Evolutionary conservation across 2,888 invertebrate genomes (phyloP).

Genomic region (Lasioglossum zephyrum): DNA sequence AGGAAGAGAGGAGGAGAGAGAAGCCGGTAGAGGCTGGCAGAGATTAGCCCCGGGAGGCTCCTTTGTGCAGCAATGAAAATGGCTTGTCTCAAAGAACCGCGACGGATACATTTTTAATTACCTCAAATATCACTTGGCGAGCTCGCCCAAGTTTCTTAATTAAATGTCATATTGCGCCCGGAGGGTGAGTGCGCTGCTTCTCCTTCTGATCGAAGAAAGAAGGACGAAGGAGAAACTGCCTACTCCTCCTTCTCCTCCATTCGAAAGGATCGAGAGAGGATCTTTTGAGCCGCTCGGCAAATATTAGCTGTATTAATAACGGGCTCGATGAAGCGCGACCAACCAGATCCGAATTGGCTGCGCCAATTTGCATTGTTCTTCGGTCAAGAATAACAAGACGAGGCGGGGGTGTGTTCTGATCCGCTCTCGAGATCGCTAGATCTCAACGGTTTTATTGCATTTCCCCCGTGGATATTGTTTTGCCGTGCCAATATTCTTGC

Average conservation of each 20-base stretch:
- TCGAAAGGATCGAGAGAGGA: slow-evolving; percentile 21
- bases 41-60: slow-evolving; percentile 80
- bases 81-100: slow-evolving; percentile 82
- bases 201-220: background rate
- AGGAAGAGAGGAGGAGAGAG: slow-evolving; percentile 55
- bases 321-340: slow-evolving; percentile 51
- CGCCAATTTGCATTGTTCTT: slow-evolving; percentile 58
- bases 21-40: slow-evolving; percentile 45
- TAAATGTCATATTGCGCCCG: slow-evolving; percentile 82
- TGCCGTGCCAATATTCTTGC: background rate
- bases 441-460: background rate
- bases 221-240: background rate
- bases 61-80: slow-evolving; percentile 81
- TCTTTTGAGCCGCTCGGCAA: slow-evolving; percentile 50
- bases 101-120: slow-evolving; percentile 84
- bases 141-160: slow-evolving; percentile 80
- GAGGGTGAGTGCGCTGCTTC: slow-evolving; percentile 56
- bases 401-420: slow-evolving; percentile 20
- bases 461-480: background rate
- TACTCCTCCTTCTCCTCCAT: background rate
- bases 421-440: slow-evolving; percentile 20
- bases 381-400: slow-evolving; percentile 47
- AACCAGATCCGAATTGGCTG: slow-evolving; percentile 40
- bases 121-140: slow-evolving; percentile 81
- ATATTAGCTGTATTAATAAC: slow-evolving; percentile 59